Conservation (phyloP, 92 coral and sea anemone species). For the Pocillopora meandrina region DNA sequence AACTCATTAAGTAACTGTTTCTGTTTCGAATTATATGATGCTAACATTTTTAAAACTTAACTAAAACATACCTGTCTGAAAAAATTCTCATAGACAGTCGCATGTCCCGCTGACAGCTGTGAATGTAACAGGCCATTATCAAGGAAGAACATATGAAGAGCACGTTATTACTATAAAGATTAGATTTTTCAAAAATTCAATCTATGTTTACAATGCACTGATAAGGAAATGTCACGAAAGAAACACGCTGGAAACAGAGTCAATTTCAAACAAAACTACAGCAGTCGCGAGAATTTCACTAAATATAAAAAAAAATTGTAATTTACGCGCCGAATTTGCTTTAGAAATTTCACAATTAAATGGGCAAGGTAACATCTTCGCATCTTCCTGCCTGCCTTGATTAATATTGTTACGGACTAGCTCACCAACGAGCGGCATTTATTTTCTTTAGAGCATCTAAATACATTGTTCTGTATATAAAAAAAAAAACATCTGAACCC, state of each 20-base stretch:
- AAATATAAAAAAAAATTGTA: not conserved
- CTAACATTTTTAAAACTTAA: not conserved
- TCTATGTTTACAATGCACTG: not conserved
- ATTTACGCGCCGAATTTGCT: not conserved
- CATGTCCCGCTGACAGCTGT: conserved; percentile 97
- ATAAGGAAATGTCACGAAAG: conserved; percentile 18
- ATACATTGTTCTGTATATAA: too few relatives aligned
- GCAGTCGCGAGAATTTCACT: not conserved
- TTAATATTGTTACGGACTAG: conserved; percentile 4
- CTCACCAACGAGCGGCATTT: not conserved
- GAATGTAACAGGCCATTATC: not conserved
- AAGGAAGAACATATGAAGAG: not conserved
- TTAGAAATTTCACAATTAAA: conserved; percentile 11
- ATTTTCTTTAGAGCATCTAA: not conserved
- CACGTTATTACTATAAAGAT: not conserved
- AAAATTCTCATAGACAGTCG: conserved; percentile 87
- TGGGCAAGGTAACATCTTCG: not conserved
- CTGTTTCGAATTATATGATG: too few relatives aligned
- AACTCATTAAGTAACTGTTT: too few relatives aligned
- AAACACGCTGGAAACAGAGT: not conserved
- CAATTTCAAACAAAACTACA: not conserved
- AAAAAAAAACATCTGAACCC: not conserved
- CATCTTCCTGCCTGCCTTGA: not conserved
- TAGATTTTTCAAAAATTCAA: conserved; percentile 31
- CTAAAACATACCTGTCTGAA: conserved; percentile 86